These are phyloP conservation scores for Rousettus madagascariensis DNA, from an alignment of 2,797 vertebrate species.

Conservation along the genomic window DNA sequence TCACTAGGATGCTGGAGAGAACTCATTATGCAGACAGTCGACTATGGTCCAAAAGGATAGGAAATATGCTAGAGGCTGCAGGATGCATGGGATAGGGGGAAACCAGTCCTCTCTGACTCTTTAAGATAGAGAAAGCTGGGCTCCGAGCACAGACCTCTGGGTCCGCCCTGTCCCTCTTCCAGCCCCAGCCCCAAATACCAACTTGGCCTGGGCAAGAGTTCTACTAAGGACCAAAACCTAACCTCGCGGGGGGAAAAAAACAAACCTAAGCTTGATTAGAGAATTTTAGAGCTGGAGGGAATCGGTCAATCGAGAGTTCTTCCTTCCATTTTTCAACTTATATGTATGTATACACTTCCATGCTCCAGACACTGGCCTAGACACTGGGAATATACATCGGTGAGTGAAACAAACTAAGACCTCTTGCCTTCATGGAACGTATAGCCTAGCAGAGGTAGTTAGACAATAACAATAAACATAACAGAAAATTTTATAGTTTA, in stretches of 20 bases:
- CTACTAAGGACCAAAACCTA: background rate
- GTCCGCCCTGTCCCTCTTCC: background rate
- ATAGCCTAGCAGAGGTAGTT: no score
- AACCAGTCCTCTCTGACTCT: background rate
- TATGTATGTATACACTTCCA: background rate
- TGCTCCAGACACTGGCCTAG: background rate
- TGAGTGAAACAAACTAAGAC: background rate
- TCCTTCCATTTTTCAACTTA: background rate
- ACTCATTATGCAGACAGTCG: background rate
- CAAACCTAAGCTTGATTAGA: background rate
- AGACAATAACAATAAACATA: background rate
- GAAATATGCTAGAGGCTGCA: background rate
- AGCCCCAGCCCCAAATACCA: background rate
- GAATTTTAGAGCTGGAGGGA: background rate
- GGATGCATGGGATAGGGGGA: fast-evolving
- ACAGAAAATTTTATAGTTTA: background rate
- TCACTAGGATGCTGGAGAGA: background rate
- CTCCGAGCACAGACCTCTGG: background rate
- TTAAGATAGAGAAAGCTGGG: background rate
- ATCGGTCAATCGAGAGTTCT: background rate
- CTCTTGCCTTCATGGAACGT: background rate
- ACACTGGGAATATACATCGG: background rate
- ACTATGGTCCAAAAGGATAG: background rate
- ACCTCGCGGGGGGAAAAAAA: background rate
- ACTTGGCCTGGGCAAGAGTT: background rate